Base-by-base conservation (phyloP, 2,888 invertebrate genomes). In the Gerris lacustris region DNA sequence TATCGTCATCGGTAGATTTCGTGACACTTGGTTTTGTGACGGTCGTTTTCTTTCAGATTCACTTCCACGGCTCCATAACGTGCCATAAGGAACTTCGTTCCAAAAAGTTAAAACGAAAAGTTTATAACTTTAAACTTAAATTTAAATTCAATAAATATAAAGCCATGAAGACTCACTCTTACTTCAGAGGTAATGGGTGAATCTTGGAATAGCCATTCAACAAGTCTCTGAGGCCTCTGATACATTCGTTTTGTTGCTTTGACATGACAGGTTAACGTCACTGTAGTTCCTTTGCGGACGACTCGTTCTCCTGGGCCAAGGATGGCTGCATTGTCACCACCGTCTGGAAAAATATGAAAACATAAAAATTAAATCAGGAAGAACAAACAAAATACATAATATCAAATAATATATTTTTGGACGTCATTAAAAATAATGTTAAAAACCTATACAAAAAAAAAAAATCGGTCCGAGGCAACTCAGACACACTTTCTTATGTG, bases 131-230 rank as follows among this genome's bases (percentile, higher is more conserved):
- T 31, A 31, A 31, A 31, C 31, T 31, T 31, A 31, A 31, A 31
- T 31, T 31, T 31, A 31, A 31, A 31, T 31, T 31, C 31, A 31
- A 31, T 1, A 31, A 31, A 31, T 31, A 31, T 31, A 55, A 55
- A 55, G 55, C 15, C 55, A 15, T 15, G 55, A 55, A 55, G 55
- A 43, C 31, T 66, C 67, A 71, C 73, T 75, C 77, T 77, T 79
- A 84, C 85, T 82, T 84, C 83, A 79, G 83, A 82, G 78, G 83
- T 82, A 76, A 85, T 80, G 78, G 84, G 83, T 77, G 82, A 82
- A 75, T 83, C 83, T 76, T 84, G 83, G 77, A 83, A 83, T 74
- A 85, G 80, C 86, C 86, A 86, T 78, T 83, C 82, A 73, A 85
- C 83, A 71, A 79, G 79, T 75, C 79, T 79, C 75, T 80, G 79